Percentiles rank a stretch among this genome's conserved stretches.
phyloP scores from a whole-genome alignment of 2,113 vertebrate genomes.

The Leptosomus discolor region DNA sequence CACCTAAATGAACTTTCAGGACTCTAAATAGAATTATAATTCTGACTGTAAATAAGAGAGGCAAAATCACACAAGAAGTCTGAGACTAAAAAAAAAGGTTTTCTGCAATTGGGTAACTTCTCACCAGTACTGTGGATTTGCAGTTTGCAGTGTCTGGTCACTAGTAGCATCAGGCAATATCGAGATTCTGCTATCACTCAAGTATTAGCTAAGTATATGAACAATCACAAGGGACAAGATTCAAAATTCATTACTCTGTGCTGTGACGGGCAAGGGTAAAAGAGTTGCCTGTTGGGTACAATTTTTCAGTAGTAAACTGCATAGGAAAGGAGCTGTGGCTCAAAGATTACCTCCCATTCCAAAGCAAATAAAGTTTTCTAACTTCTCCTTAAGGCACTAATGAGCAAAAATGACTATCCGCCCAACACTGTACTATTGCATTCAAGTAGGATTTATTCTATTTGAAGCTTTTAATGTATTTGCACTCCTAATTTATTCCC shows the following conservation, averaged over 20 bases:
- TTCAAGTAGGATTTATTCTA: not conserved
- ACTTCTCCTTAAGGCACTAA: not conserved
- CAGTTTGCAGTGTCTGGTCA: not conserved
- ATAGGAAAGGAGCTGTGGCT: not conserved
- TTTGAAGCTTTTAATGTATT: not conserved
- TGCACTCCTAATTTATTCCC: not conserved
- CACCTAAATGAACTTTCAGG: not conserved
- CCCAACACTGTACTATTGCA: not conserved
- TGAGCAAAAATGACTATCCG: not conserved
- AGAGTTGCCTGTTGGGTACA: not conserved
- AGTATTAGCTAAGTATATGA: not conserved
- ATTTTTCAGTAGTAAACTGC: not conserved
- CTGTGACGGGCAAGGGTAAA: not conserved
- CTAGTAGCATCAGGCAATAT: accelerated
- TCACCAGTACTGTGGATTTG: not conserved
- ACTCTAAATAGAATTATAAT: not conserved
- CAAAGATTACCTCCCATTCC: not conserved
- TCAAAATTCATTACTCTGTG: not conserved
- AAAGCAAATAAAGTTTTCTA: not conserved
- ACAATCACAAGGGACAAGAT: not conserved
- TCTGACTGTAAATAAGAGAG: not conserved
- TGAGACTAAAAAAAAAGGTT: not conserved
- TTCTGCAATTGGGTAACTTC: not conserved
- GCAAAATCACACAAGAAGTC: not conserved
- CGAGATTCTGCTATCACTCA: not conserved